These are phyloP conservation scores for Setophaga coronata DNA, from an alignment of 2,113 vertebrate genomes.

Conservation along the genomic window DNA sequence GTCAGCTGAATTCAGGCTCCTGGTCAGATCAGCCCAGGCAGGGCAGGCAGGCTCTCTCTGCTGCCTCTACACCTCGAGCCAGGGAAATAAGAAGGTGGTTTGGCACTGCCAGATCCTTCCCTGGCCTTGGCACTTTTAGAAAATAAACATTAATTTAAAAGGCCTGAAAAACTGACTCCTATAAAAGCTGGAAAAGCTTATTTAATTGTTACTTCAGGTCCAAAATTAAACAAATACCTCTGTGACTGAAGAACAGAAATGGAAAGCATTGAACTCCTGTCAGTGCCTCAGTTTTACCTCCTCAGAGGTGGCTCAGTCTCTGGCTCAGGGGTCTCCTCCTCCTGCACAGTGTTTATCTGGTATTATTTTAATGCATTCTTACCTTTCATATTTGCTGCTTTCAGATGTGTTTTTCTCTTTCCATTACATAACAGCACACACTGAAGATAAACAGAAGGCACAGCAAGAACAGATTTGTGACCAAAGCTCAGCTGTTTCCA, in stretches of 20 bases:
- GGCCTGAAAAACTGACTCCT: neutral
- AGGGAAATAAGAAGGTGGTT: neutral
- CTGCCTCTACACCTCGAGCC: neutral
- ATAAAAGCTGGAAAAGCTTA: neutral
- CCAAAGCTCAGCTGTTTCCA: neutral
- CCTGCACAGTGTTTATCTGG: fast-evolving
- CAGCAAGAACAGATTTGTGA: fast-evolving
- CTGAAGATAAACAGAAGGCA: neutral
- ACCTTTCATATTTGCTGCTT: neutral
- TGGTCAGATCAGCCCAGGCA: neutral
- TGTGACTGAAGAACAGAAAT: neutral
- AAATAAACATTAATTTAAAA: neutral
- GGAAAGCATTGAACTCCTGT: neutral
- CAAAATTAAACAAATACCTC: neutral
- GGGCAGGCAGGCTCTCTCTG: neutral
- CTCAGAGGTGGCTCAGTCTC: fast-evolving
- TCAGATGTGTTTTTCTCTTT: neutral
- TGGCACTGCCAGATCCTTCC: neutral
- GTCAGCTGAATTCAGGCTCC: neutral
- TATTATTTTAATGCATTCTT: neutral
- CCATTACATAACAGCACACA: neutral
- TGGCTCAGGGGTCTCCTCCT: too few relatives aligned
- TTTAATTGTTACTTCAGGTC: neutral
- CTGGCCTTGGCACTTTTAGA: neutral
- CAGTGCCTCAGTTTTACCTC: neutral